Evolutionary conservation across 2,797 vertebrate species (phyloP), one percentile per base, ranked within the genome.

Genomic region (Sebastes jordani): DNA sequence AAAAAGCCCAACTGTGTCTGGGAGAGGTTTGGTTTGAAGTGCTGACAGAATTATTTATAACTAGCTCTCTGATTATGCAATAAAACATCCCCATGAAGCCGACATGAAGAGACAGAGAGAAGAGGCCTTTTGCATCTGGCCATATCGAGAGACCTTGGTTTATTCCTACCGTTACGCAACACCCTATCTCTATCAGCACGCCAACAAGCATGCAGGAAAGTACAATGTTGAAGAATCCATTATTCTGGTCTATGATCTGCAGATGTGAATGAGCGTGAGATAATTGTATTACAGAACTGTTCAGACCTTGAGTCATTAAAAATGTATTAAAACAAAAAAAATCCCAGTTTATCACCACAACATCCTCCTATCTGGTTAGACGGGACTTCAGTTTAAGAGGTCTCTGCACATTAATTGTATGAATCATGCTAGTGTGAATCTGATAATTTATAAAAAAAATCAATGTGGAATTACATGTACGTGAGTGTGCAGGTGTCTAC

Each of bases 11-110:
- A 18, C 65, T 52, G 36, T 49, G 46, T 65, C 61, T 82, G 68
- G 20, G 9, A 66, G 70, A 69, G 68, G 68, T 59, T 62, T 70
- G 74, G 34, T 78, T 49, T 22, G 55, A 90, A 67, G 79, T n/a
- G 63, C 86, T 82, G 78, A 77, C 81, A 85, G 82, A 88, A 88
- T 80, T 85, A 91, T 89, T 89, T 81, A 84, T 84, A 86, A 81
- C 83, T 67, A 58, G 32, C 72, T 82, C 74, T 76, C n/a, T 64
- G 78, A 87, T 92, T 90, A 91, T 83, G 83, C 83, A 89, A 92
- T 58, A 69, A 83, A 82, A 67, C 71, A 81, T 69, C 49, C 20
- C 55, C 10, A 55, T 89, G 85, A 91, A 74, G 82, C 49, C 38
- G 20, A 90, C 79, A 62, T 5, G 34, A 90, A 84, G 85, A 85